A percentile compares a stretch with the other conserved stretches of the same genome.
Evolutionary conservation across 2,113 vertebrate genomes (phyloP).

Genomic region (Trichechus manatus): DNA sequence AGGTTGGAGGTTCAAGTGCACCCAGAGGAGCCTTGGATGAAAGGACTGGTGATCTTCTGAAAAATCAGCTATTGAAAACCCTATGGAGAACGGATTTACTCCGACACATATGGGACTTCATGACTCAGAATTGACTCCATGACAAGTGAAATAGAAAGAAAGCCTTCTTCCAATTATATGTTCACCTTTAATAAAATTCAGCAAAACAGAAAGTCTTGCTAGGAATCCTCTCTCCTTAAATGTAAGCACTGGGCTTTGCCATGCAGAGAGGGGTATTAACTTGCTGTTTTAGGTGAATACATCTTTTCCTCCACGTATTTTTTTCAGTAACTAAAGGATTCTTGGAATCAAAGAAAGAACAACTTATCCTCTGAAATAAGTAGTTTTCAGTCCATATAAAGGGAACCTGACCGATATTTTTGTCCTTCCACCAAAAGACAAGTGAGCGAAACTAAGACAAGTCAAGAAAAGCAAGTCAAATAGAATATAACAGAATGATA

Average conservation of each 20-base stretch:
- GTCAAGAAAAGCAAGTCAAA: neutral
- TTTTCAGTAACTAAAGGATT: neutral
- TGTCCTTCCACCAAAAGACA: neutral
- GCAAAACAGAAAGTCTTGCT: neutral
- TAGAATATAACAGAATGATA: constrained; percentile 38
- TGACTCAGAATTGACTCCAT: too few relatives aligned
- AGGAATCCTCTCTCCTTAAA: neutral
- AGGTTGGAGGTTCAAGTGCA: too few relatives aligned
- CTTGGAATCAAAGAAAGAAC: neutral
- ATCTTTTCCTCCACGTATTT: neutral
- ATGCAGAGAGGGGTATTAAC: neutral
- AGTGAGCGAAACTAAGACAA: neutral
- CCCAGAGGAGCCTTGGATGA: too few relatives aligned
- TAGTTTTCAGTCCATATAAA: neutral
- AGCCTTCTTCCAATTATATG: neutral
- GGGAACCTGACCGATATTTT: neutral
- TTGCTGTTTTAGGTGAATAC: neutral
- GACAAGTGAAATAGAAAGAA: neutral
- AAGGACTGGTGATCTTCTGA: too few relatives aligned
- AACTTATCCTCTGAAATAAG: neutral
- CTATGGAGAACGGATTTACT: too few relatives aligned
- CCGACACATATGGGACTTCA: too few relatives aligned
- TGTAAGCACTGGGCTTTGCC: neutral
- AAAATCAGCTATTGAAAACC: too few relatives aligned
- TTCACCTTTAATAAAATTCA: neutral